These are phyloP conservation scores for Bos taurus DNA, from an alignment of 2,113 vertebrate species.

Conservation along the genomic window ARS-UCD2.0 NC_037329.1:88905501-88906000, in stretches of 20 bases:
- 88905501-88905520: conserved; percentile 9
- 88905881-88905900: background rate
- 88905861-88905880: background rate
- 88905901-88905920: background rate
- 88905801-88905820: background rate
- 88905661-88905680: background rate
- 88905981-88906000: background rate
- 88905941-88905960: background rate
- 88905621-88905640: background rate
- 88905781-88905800: background rate
- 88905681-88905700: background rate
- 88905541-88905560: conserved; percentile 22
- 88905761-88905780: background rate
- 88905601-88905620: background rate
- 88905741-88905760: background rate
- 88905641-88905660: conserved; percentile 1
- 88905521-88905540: background rate
- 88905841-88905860: background rate
- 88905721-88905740: background rate
- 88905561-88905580: background rate
- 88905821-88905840: background rate
- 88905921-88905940: background rate
- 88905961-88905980: conserved; percentile 1
- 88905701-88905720: background rate
- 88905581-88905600: background rate